Percentiles rank a stretch among this genome's conserved stretches.
These are phyloP conservation scores for Cinclus cinclus DNA, from an alignment of 2,113 vertebrate genomes.

Conservation along the genomic window DNA sequence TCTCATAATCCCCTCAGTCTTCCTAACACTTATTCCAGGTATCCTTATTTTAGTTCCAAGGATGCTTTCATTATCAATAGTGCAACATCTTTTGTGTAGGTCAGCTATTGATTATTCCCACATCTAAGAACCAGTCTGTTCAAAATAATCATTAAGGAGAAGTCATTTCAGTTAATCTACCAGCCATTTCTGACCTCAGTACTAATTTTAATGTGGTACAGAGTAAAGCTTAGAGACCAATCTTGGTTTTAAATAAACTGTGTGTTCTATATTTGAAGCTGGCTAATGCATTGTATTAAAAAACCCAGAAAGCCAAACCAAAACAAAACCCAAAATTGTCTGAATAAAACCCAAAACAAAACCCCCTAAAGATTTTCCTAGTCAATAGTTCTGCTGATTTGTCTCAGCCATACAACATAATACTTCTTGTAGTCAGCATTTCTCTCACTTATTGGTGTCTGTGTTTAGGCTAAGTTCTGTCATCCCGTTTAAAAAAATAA, in stretches of 20 bases:
- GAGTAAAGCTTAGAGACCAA: background rate
- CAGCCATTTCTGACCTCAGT: background rate
- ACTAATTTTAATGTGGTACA: background rate
- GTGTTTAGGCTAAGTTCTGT: background rate
- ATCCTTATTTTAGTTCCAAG: background rate
- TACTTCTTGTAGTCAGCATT: background rate
- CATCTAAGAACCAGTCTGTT: background rate
- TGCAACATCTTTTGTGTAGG: background rate
- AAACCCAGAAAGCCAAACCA: background rate
- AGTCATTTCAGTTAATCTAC: background rate
- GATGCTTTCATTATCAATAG: background rate
- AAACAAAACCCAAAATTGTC: background rate
- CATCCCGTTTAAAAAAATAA: background rate
- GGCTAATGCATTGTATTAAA: background rate
- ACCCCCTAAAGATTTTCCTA: background rate
- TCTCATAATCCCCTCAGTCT: background rate
- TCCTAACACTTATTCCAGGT: background rate
- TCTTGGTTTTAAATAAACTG: background rate
- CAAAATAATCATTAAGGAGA: background rate
- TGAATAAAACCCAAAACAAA: background rate
- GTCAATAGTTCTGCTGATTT: background rate
- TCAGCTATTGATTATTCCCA: background rate
- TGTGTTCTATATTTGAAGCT: background rate
- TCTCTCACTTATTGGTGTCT: background rate
- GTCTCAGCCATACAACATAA: background rate